Conservation (phyloP, 30 jellyfish, hydroid and myxozoan species). For the Hydra vulgaris region DNA sequence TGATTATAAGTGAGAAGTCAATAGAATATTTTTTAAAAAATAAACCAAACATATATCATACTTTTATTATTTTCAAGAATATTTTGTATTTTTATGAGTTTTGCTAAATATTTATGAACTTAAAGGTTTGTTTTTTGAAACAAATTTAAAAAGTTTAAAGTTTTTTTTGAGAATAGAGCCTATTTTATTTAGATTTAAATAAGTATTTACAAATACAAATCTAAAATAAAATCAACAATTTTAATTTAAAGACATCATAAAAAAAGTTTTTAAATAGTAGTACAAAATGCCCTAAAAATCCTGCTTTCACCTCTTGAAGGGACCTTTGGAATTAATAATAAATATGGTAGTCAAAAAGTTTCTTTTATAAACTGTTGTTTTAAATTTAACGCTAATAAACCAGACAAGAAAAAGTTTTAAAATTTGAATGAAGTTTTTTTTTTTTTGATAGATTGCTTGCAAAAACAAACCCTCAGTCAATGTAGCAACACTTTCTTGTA, state of each 20-base stretch:
- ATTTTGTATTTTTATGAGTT: too few species aligned
- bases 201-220: background rate
- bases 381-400: too few species aligned
- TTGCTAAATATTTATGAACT: background rate
- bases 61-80: background rate
- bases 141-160: background rate
- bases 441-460: too few species aligned
- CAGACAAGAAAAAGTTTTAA: too few species aligned
- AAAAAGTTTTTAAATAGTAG: background rate
- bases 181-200: background rate
- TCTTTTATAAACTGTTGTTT: too few species aligned
- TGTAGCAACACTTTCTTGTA: too few species aligned
- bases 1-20: background rate
- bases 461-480: too few species aligned
- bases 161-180: background rate
- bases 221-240: background rate
- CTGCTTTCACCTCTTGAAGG: background rate
- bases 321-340: background rate
- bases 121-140: background rate
- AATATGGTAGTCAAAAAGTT: too few species aligned
- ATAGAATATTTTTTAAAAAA: too few species aligned
- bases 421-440: too few species aligned
- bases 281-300: background rate
- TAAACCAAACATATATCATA: background rate
- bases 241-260: background rate